phyloP scores from a whole-genome alignment of 1,140 invertebrate species.

The Sminthurides bifidus region DNA sequence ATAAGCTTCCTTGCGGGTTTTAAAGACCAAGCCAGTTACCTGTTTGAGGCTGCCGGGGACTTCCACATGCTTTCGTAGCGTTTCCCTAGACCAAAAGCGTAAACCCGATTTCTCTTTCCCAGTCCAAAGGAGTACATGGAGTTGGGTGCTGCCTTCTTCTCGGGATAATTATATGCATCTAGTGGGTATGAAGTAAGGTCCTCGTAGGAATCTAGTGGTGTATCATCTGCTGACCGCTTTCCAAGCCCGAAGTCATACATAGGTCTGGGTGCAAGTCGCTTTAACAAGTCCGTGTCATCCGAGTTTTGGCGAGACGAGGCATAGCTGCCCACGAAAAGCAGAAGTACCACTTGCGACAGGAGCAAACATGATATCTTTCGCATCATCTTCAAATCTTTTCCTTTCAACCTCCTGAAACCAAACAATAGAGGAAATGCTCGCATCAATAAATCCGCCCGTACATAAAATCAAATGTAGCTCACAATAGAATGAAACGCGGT shows the following conservation, averaged over 20 bases:
- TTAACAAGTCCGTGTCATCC: slow-evolving; percentile 22
- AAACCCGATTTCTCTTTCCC: slow-evolving; percentile 28
- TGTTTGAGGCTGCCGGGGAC: not conserved
- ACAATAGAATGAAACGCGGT: too few species aligned
- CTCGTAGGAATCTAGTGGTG: slow-evolving; percentile 14
- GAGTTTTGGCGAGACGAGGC: slow-evolving; percentile 13
- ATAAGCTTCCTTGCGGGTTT: not conserved
- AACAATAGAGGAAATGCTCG: too few species aligned
- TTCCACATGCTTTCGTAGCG: slow-evolving; percentile 22
- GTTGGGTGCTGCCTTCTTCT: slow-evolving; percentile 16
- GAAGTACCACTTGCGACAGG: slow-evolving; percentile 16
- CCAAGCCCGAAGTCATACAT: slow-evolving; percentile 26
- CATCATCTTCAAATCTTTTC: slow-evolving; percentile 7
- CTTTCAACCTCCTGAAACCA: too few species aligned
- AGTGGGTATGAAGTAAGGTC: slow-evolving; percentile 11
- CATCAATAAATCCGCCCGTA: too few species aligned
- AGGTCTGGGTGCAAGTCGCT: slow-evolving; percentile 13
- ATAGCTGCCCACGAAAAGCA: slow-evolving; percentile 17
- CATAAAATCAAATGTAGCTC: too few species aligned
- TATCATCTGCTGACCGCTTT: slow-evolving; percentile 22
- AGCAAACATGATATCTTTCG: slow-evolving; percentile 18
- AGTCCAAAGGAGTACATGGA: slow-evolving; percentile 30
- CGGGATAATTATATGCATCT: slow-evolving; percentile 8
- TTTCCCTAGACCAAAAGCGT: slow-evolving; percentile 31
- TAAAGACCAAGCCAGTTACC: not conserved